Conservation (phyloP, 2,797 vertebrate species). For the Acanthornis magna region DNA sequence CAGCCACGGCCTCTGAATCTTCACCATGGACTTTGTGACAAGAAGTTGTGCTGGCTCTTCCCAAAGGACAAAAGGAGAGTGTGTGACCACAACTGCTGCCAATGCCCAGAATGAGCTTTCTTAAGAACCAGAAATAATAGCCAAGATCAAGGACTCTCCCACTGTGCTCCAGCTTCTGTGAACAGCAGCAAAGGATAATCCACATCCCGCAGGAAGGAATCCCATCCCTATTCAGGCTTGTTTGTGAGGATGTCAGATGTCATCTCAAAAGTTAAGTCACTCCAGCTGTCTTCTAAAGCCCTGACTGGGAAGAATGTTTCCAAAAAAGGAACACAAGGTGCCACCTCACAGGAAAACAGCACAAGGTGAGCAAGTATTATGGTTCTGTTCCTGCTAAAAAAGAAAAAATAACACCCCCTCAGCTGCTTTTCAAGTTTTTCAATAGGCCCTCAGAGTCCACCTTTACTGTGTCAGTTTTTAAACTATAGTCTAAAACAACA, state of each 20-base stretch:
- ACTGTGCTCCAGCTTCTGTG: neutral
- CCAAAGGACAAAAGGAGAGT: neutral
- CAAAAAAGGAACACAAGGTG: neutral
- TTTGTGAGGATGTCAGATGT: neutral
- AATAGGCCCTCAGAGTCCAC: neutral
- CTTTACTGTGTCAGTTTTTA: neutral
- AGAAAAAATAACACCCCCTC: neutral
- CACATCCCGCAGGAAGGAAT: neutral
- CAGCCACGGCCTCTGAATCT: neutral
- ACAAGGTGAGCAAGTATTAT: neutral
- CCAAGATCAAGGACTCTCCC: neutral
- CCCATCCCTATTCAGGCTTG: neutral
- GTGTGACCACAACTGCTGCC: neutral
- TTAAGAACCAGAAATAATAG: neutral
- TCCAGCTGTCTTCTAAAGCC: neutral
- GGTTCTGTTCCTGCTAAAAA: neutral
- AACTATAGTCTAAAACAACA: neutral
- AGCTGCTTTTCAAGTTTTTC: neutral
- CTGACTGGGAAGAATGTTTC: neutral
- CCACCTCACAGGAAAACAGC: neutral
- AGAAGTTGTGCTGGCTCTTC: neutral
- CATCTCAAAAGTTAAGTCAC: neutral
- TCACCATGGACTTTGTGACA: neutral
- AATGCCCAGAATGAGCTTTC: neutral
- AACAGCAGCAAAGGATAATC: neutral